Percentiles rank a stretch among this genome's conserved stretches.
phyloP scores from a whole-genome alignment of 2,888 invertebrate species.

The Argyresthia goedartella region DNA sequence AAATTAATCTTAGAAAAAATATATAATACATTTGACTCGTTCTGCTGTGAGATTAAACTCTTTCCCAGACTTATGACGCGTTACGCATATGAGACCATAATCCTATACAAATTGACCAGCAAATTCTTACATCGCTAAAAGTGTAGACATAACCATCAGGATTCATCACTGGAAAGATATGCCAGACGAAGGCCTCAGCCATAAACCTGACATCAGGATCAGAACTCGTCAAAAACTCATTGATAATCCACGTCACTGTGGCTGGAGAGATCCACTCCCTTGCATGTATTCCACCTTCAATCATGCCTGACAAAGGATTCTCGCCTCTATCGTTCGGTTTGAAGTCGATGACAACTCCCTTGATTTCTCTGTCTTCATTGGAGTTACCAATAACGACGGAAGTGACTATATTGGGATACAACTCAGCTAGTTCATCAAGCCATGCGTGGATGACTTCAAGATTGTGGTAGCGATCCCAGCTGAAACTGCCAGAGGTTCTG shows the following conservation, averaged over 20 bases:
- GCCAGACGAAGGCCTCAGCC: conserved; percentile 80
- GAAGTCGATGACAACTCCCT: conserved; percentile 56
- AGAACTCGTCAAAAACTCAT: conserved; percentile 74
- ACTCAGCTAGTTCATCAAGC: conserved; percentile 58
- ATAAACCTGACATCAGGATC: conserved; percentile 66
- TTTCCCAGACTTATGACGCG: background rate
- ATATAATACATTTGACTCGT: too few relatives aligned
- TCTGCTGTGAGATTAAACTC: background rate
- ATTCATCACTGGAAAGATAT: conserved; percentile 79
- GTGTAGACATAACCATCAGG: conserved; percentile 82
- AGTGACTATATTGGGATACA: conserved; percentile 58
- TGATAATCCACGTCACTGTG: conserved; percentile 77
- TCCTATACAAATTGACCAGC: background rate
- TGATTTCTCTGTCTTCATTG: conserved; percentile 70
- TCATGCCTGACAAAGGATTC: conserved; percentile 61
- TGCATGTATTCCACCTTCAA: conserved; percentile 76
- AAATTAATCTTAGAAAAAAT: too few relatives aligned
- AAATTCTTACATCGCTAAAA: conserved; percentile 66
- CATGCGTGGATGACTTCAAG: conserved; percentile 72
- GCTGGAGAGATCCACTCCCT: conserved; percentile 83
- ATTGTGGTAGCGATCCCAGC: conserved; percentile 72
- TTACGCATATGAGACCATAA: too few relatives aligned
- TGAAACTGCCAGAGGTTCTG: conserved; percentile 33
- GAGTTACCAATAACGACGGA: conserved; percentile 68
- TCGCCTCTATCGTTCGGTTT: conserved; percentile 23